Percentiles rank a stretch among this genome's conserved stretches.
phyloP scores from a whole-genome alignment of 1,140 invertebrate genomes.

The Phthorimaea operculella region DNA sequence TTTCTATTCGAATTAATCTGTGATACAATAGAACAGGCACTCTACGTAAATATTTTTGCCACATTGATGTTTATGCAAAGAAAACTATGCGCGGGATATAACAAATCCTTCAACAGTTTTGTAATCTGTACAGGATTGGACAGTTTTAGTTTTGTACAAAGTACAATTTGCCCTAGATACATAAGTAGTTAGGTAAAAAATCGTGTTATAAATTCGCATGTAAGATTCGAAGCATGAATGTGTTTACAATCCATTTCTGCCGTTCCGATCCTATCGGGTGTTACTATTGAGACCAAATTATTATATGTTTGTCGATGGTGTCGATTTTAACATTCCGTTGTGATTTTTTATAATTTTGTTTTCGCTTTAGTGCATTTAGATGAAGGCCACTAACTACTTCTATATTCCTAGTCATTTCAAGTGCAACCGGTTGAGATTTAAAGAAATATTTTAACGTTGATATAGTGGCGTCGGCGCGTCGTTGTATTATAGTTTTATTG shows the following conservation, averaged over 20 bases:
- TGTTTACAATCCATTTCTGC: constrained; percentile 41
- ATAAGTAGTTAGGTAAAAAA: constrained; percentile 65
- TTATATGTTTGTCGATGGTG: constrained; percentile 65
- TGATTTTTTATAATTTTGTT: constrained; percentile 26
- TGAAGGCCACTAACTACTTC: constrained; percentile 58
- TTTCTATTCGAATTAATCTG: constrained; percentile 59
- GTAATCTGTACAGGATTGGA: constrained; percentile 46
- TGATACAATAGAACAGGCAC: constrained; percentile 62
- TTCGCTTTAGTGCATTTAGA: constrained; percentile 47
- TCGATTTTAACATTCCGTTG: constrained; percentile 67
- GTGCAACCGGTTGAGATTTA: constrained; percentile 65
- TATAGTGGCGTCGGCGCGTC: constrained; percentile 23
- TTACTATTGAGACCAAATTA: constrained; percentile 65
- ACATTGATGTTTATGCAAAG: constrained; percentile 32
- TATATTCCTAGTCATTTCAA: constrained; percentile 64
- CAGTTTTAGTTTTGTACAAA: constrained; percentile 63
- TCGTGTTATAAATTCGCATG: constrained; percentile 54
- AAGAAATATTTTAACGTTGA: constrained; percentile 47
- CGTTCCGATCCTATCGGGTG: constrained; percentile 52
- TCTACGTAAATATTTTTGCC: constrained; percentile 40
- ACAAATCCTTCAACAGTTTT: constrained; percentile 38
- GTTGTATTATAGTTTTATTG: constrained; percentile 54
- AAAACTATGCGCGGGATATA: constrained; percentile 23
- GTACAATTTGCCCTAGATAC: constrained; percentile 64
- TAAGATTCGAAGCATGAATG: constrained; percentile 55